Evolutionary conservation across 2,888 invertebrate genomes (phyloP).

Genomic region (Tenthredo mesomela): DNA sequence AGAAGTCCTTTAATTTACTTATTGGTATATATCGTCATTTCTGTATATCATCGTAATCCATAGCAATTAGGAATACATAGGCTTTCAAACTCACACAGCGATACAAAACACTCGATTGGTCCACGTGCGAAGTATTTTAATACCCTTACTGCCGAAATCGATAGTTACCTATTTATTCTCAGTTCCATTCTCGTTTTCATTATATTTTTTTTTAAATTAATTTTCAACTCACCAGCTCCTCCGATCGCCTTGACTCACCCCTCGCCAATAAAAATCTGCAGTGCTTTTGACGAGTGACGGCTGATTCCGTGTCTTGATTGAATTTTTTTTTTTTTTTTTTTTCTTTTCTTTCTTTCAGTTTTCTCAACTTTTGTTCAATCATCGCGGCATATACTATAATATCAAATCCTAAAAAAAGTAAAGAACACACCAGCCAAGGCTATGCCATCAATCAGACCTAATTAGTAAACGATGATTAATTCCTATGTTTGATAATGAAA

Average conservation of each 20-base stretch:
- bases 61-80: not conserved
- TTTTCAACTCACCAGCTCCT: conserved; percentile 4
- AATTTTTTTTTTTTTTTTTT: not conserved
- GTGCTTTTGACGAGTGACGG: not conserved
- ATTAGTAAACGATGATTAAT: too few relatives aligned
- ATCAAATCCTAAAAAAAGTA: not conserved
- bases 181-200: not conserved
- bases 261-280: too few relatives aligned
- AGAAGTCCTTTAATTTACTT: conserved; percentile 2
- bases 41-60: not conserved
- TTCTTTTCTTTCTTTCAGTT: not conserved
- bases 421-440: too few relatives aligned
- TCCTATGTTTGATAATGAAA: too few relatives aligned
- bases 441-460: too few relatives aligned
- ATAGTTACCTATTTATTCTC: conserved; percentile 14
- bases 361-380: not conserved
- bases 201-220: not conserved
- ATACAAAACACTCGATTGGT: conserved; percentile 50
- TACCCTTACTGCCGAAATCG: conserved; percentile 55
- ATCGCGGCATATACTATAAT: not conserved
- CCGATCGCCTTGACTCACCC: too few relatives aligned
- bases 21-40: not conserved
- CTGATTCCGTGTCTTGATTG: not conserved
- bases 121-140: conserved; percentile 49
- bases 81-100: conserved; percentile 30